Percentiles rank a stretch among this genome's conserved stretches.
These are phyloP conservation scores for Agonopterix heracliana DNA, from an alignment of 2,888 invertebrate genomes.

Conservation along the genomic window DNA sequence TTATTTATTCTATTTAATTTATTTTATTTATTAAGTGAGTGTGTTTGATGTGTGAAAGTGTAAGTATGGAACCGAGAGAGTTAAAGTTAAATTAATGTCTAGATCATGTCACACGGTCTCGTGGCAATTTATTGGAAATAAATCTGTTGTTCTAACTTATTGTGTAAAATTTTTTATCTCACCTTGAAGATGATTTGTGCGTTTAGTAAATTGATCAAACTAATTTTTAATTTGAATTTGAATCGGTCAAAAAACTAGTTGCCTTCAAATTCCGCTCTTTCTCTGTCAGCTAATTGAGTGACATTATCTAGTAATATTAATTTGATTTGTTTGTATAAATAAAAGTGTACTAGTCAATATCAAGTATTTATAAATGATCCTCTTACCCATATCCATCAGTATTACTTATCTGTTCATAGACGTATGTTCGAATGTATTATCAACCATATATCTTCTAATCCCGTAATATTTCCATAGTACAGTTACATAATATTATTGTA, in stretches of 20 bases:
- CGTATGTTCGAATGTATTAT: constrained; percentile 33
- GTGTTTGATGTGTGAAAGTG: constrained; percentile 71
- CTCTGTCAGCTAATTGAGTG: constrained; percentile 60
- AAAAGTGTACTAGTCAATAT: constrained; percentile 69
- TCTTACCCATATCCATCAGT: constrained; percentile 41
- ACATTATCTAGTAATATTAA: constrained; percentile 74
- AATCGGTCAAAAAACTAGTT: constrained; percentile 71
- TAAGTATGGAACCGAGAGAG: constrained; percentile 66
- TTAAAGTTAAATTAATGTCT: constrained; percentile 76
- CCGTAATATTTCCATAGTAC: constrained; percentile 35
- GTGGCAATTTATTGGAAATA: constrained; percentile 76
- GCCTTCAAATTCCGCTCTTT: constrained; percentile 24
- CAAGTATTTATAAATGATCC: constrained; percentile 52
- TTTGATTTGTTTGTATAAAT: constrained; percentile 63
- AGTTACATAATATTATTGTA: constrained; percentile 44
- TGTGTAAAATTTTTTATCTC: constrained; percentile 67
- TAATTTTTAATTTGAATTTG: constrained; percentile 21
- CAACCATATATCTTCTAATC: constrained; percentile 31
- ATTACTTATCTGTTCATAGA: constrained; percentile 36
- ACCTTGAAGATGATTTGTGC: constrained; percentile 65
- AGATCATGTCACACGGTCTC: constrained; percentile 76
- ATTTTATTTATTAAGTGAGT: constrained; percentile 78
- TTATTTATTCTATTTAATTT: constrained; percentile 77
- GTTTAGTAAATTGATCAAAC: constrained; percentile 25
- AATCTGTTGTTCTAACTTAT: constrained; percentile 71